phyloP scores from a whole-genome alignment of 2,113 vertebrate species.

The Scomber colias region DNA sequence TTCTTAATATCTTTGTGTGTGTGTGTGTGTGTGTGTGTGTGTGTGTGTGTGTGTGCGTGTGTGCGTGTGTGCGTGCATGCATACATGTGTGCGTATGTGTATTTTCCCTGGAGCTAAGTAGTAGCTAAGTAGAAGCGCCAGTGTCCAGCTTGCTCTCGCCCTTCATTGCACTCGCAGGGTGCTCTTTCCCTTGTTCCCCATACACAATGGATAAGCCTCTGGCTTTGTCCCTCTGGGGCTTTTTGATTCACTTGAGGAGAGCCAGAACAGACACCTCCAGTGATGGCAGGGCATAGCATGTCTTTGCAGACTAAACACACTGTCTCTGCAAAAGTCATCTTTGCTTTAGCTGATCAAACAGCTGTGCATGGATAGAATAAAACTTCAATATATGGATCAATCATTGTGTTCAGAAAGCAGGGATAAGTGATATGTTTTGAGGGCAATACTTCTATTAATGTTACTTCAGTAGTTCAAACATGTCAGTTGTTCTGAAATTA shows the following conservation, averaged over 20 bases:
- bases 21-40: slow-evolving; percentile 14
- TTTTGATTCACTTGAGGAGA: slow-evolving; percentile 76
- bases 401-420: background rate
- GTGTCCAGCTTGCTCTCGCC: slow-evolving; percentile 62
- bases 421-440: slow-evolving; percentile 13
- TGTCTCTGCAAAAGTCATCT: slow-evolving; percentile 55
- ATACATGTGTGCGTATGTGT: slow-evolving; percentile 17
- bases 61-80: too few species aligned
- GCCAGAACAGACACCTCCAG: slow-evolving; percentile 69
- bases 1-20: slow-evolving; percentile 46
- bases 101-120: slow-evolving; percentile 71
- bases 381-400: slow-evolving; percentile 44
- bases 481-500: background rate
- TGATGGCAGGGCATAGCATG: slow-evolving; percentile 52
- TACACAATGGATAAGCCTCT: slow-evolving; percentile 67
- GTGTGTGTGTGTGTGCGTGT: slow-evolving; percentile 10
- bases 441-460: background rate
- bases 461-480: background rate
- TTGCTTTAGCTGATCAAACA: slow-evolving; percentile 74
- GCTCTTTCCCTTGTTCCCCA: slow-evolving; percentile 41
- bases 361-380: slow-evolving; percentile 17
- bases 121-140: slow-evolving; percentile 33
- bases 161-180: slow-evolving; percentile 45
- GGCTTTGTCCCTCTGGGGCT: slow-evolving; percentile 68
- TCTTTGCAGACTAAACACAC: slow-evolving; percentile 66